Conservation (phyloP, 1,140 invertebrate species). For the Drosophila kohkoa region DNA sequence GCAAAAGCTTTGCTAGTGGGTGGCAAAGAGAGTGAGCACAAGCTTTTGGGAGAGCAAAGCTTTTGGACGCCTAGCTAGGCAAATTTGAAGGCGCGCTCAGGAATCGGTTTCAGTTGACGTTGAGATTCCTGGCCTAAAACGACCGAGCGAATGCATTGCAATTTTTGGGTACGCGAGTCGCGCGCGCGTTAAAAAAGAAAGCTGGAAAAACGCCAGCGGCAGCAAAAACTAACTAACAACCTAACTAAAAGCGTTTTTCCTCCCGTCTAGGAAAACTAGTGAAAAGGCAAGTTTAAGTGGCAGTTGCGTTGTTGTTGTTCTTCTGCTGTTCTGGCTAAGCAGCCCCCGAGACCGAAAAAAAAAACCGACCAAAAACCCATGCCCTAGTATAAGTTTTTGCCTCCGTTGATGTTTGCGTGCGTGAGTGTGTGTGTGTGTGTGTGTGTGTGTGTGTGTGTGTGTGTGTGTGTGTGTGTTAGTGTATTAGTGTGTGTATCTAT, state of each 20-base stretch:
- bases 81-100: slow-evolving; percentile 56
- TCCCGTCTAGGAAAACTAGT: slow-evolving; percentile 66
- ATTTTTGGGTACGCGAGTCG: slow-evolving; percentile 23
- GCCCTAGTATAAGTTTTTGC: slow-evolving; percentile 39
- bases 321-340: slow-evolving; percentile 12
- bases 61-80: slow-evolving; percentile 29
- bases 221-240: slow-evolving; percentile 18
- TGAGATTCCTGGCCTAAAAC: slow-evolving; percentile 77
- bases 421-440: slow-evolving; percentile 18
- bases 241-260: slow-evolving; percentile 55
- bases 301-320: slow-evolving; percentile 56
- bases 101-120: slow-evolving; percentile 62
- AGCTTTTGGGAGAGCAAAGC: slow-evolving; percentile 49
- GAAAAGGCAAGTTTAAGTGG: slow-evolving; percentile 74
- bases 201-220: slow-evolving; percentile 76
- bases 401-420: slow-evolving; percentile 14
- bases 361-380: slow-evolving; percentile 23
- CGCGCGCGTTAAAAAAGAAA: slow-evolving; percentile 58
- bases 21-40: slow-evolving; percentile 41
- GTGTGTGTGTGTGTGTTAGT: slow-evolving; percentile 7
- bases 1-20: slow-evolving; percentile 20
- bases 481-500: slow-evolving; percentile 49
- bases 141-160: slow-evolving; percentile 32
- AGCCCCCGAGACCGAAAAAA: slow-evolving; percentile 25
- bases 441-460: too few species aligned